These are phyloP conservation scores for Sciurus carolinensis DNA, from an alignment of 2,797 vertebrate species.

Conservation along the genomic window DNA sequence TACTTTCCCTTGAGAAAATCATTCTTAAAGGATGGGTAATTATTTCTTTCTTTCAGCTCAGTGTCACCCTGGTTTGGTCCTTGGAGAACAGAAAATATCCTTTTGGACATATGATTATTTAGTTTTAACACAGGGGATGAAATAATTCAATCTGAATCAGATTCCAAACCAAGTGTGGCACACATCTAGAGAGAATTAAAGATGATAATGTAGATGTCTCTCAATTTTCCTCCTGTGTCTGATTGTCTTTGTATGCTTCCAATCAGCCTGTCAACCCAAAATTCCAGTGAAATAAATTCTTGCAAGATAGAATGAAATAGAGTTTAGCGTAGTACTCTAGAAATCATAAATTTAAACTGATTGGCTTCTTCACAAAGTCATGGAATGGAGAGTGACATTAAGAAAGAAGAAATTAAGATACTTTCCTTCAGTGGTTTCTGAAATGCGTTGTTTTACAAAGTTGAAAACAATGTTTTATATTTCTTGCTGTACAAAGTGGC, in stretches of 20 bases:
- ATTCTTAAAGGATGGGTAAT: conserved; percentile 39
- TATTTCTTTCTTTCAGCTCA: conserved; percentile 51
- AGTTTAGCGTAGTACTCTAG: conserved; percentile 66
- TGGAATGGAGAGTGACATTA: background rate
- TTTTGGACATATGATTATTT: conserved; percentile 59
- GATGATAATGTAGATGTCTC: conserved; percentile 64
- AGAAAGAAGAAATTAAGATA: conserved; percentile 63
- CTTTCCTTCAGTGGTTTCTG: conserved; percentile 69
- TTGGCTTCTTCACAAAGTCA: conserved; percentile 63
- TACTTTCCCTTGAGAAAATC: conserved; percentile 3
- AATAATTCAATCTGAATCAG: conserved; percentile 62
- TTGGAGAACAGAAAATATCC: conserved; percentile 51
- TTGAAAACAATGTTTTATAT: conserved; percentile 56
- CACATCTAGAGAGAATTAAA: conserved; percentile 65
- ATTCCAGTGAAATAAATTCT: conserved; percentile 65
- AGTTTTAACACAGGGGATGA: conserved; percentile 57
- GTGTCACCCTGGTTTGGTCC: background rate
- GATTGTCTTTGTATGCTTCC: conserved; percentile 53
- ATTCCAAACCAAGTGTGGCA: conserved; percentile 79
- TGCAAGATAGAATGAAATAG: conserved; percentile 9
- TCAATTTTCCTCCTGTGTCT: conserved; percentile 51
- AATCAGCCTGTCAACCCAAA: conserved; percentile 1
- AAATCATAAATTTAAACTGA: conserved; percentile 67
- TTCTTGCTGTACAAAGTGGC: background rate
- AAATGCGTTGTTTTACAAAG: conserved; percentile 56